Conservation (phyloP, 2,113 vertebrate genomes). For the Geococcyx californianus region DNA sequence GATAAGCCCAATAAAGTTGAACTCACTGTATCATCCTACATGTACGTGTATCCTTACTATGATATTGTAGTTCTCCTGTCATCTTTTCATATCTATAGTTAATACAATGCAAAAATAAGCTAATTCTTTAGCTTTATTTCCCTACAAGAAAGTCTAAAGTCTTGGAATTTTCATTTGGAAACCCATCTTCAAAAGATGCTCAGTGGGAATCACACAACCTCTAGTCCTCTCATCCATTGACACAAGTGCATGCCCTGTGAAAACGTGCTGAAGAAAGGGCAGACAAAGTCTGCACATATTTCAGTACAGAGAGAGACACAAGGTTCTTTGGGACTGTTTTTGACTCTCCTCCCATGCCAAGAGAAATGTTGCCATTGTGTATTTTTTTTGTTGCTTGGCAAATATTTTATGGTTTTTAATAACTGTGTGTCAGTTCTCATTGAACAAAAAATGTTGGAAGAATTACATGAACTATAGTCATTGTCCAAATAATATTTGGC, state of each 20-base stretch:
- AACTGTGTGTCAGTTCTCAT: conserved; percentile 20
- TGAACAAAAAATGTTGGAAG: conserved; percentile 30
- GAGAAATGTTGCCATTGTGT: not conserved
- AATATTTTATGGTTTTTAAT: conserved; percentile 25
- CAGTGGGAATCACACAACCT: not conserved
- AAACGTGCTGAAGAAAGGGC: not conserved
- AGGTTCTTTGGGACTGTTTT: not conserved
- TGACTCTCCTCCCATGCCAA: not conserved
- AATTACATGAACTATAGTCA: not conserved
- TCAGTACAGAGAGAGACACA: not conserved
- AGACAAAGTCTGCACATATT: not conserved
- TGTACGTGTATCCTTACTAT: not conserved
- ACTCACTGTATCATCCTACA: not conserved
- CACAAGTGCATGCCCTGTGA: not conserved
- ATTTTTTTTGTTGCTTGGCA: not conserved
- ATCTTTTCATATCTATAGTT: not conserved
- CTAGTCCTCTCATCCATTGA: not conserved
- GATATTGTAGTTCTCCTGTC: not conserved
- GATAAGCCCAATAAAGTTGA: not conserved
- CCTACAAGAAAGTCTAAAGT: not conserved
- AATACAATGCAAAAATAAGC: not conserved
- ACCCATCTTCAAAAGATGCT: not conserved
- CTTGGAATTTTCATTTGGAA: not conserved
- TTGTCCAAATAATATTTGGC: conserved; percentile 17
- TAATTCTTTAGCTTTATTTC: not conserved